Evolutionary conservation across 2,113 vertebrate genomes (phyloP), one percentile per base, ranked within the genome.

Genomic region (Rhizomys pruinosus): DNA sequence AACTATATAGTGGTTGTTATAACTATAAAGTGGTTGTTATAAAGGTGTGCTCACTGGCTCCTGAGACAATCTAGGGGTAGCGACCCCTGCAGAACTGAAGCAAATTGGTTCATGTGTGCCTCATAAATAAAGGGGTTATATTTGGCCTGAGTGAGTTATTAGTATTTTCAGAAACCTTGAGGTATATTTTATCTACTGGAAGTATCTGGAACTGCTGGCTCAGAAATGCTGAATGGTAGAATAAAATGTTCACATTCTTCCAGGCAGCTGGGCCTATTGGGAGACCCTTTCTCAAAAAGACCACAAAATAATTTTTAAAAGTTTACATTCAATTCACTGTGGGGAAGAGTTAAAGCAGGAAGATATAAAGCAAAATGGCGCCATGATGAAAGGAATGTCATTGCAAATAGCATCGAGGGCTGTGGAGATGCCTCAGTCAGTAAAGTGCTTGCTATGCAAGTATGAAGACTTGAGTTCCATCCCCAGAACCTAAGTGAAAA

Each of bases 181-280:
- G 84, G 90, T 85, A 19, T 88, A 57, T 85, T 92, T 93, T 94
- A 64, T 68, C 68, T 19, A n/a, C 68, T 39, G 15, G 72, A 92
- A 64, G 93, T 93, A 85, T 90, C 57, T 39, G 94, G 93, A 93
- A 87, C 44, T 61, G 47, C 52, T 55, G 44, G 63, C 42, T 90
- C 72, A 96, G 78, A 95, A 92, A 84, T 92, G 91, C 84, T 84
- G 39, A 72, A 27, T 90, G 25, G 71, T 82, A 94, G 74, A 80
- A 85, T 44, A 44, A n/a, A 52, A 32, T 68, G 72, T 71, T 93
- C 9, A 15, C 57, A 61, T n/a, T n/a, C n/a, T n/a, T n/a, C n/a
- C n/a, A n/a, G n/a, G n/a, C n/a, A n/a, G n/a, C n/a, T n/a, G n/a
- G n/a, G n/a, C n/a, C n/a, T n/a, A n/a, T n/a, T n/a, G n/a, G n/a